A percentile compares a stretch with the other conserved stretches of the same genome.
phyloP scores from a whole-genome alignment of 2,797 vertebrate species.

The Acrossocheilus wenchowensis region DNA sequence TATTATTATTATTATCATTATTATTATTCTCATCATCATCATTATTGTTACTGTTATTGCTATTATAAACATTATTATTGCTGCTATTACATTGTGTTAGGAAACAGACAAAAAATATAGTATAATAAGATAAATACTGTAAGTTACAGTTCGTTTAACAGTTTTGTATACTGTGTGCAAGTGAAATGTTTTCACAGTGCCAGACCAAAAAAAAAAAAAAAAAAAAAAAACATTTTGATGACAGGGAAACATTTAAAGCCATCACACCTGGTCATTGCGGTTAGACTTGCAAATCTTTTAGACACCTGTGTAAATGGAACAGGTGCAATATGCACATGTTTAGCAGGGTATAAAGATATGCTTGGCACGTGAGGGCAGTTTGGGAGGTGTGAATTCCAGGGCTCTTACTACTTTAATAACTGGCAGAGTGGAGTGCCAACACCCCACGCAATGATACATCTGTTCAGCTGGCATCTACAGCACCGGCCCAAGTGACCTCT shows the following conservation, averaged over 20 bases:
- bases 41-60: background rate
- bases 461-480: constrained; percentile 58
- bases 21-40: too few species aligned
- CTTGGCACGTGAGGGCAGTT: constrained; percentile 41
- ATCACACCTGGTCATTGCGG: constrained; percentile 11
- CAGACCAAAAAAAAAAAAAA: background rate
- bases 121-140: background rate
- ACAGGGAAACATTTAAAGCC: background rate
- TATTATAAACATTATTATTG: background rate
- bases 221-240: background rate
- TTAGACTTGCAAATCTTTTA: constrained; percentile 35
- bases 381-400: constrained; percentile 57
- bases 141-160: background rate
- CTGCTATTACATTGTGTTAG: background rate
- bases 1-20: too few species aligned
- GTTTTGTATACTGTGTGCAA: background rate
- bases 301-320: constrained; percentile 56
- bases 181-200: background rate
- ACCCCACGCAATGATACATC: constrained; percentile 63
- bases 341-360: constrained; percentile 50
- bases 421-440: constrained; percentile 51
- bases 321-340: constrained; percentile 56
- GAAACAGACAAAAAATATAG: background rate
- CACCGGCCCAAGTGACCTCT: constrained; percentile 47
- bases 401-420: constrained; percentile 63